phyloP scores from a whole-genome alignment of 2,888 invertebrate genomes.

The Thysanoteuthis rhombus region DNA sequence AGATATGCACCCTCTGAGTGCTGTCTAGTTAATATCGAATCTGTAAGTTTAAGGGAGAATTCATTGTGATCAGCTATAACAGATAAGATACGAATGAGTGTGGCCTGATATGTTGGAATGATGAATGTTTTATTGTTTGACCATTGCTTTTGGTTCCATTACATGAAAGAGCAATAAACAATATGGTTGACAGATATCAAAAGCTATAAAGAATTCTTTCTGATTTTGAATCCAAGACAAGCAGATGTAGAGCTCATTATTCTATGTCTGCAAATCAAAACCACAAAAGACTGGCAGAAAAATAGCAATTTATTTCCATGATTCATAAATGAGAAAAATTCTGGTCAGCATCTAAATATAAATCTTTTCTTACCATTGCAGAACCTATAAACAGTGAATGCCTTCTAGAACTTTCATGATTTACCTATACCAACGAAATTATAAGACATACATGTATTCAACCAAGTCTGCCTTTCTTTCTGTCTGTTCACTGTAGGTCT shows the following conservation, averaged over 20 bases:
- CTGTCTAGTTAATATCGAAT: too few relatives aligned
- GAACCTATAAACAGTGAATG: too few relatives aligned
- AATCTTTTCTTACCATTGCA: too few relatives aligned
- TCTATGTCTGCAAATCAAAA: neutral
- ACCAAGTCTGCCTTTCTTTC: too few relatives aligned
- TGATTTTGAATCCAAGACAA: neutral
- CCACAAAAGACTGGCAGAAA: neutral
- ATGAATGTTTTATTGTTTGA: neutral
- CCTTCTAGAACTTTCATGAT: too few relatives aligned
- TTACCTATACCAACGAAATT: too few relatives aligned
- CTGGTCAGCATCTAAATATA: neutral
- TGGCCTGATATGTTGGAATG: fast-evolving
- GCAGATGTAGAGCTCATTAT: neutral
- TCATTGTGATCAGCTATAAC: too few relatives aligned
- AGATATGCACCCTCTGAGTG: too few relatives aligned
- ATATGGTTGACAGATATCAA: neutral
- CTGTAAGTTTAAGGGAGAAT: too few relatives aligned
- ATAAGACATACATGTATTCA: too few relatives aligned
- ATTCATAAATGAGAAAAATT: neutral
- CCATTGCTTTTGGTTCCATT: neutral
- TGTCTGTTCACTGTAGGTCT: too few relatives aligned
- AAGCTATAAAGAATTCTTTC: neutral
- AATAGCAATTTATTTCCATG: too few relatives aligned
- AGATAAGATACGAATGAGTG: neutral
- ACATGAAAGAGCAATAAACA: neutral